Evolutionary conservation across 2,888 invertebrate genomes (phyloP).

Genomic region (Calliscelio sp.): DNA sequence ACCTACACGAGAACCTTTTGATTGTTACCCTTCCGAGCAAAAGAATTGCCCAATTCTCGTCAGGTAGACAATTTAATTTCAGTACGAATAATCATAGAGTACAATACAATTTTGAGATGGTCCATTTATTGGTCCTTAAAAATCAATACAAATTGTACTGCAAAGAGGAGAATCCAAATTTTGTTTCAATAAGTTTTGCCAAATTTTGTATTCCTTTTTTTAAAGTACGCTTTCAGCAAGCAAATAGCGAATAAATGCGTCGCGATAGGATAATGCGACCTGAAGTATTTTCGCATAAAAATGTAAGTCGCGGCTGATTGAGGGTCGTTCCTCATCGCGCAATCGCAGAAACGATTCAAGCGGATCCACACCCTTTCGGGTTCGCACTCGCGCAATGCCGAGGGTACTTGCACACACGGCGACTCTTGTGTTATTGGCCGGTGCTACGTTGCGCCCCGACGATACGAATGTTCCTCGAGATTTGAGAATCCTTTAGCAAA

Average conservation of each 20-base stretch:
- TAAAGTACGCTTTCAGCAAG: neutral
- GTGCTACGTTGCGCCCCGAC: slow-evolving; percentile 64
- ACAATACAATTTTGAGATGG: too few species aligned
- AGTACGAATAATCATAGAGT: too few species aligned
- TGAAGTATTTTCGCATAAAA: slow-evolving; percentile 21
- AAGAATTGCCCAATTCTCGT: slow-evolving; percentile 31
- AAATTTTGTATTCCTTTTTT: too few species aligned
- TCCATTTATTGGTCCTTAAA: too few species aligned
- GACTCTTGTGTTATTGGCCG: slow-evolving; percentile 70
- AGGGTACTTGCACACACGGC: slow-evolving; percentile 63
- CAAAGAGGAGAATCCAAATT: too few species aligned
- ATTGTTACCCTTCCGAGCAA: slow-evolving; percentile 38
- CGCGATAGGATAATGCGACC: slow-evolving; percentile 9
- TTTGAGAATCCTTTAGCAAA: slow-evolving; percentile 75
- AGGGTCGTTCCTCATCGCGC: slow-evolving; percentile 50
- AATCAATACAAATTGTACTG: too few species aligned
- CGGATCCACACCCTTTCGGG: slow-evolving; percentile 74
- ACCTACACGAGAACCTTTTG: slow-evolving; percentile 32
- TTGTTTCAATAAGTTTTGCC: too few species aligned
- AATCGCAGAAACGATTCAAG: slow-evolving; percentile 59
- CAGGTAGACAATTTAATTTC: too few species aligned
- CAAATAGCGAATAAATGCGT: slow-evolving; percentile 10
- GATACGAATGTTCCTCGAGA: slow-evolving; percentile 67
- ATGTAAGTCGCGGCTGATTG: slow-evolving; percentile 29
- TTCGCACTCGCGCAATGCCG: slow-evolving; percentile 57